A percentile compares a stretch with the other conserved stretches of the same genome.
phyloP scores from a whole-genome alignment of 2,113 vertebrate genomes.

The Microcebus lehilahytsara region DNA sequence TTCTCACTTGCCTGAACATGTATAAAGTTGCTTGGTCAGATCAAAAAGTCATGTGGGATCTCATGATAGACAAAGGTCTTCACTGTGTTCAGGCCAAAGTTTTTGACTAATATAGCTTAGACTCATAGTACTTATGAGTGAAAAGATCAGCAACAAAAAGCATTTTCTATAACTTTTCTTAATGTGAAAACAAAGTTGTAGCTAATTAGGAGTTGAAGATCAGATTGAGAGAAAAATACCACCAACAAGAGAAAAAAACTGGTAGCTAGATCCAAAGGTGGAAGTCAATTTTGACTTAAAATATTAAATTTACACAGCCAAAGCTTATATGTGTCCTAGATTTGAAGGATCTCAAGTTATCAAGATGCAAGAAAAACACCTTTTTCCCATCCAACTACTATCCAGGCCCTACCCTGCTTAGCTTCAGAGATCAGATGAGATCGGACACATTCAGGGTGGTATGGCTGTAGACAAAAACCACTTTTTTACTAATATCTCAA shows the following conservation, averaged over 20 bases:
- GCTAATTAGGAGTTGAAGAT: not conserved
- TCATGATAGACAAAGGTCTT: not conserved
- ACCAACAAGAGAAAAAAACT: not conserved
- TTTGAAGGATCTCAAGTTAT: not conserved
- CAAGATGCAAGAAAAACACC: not conserved
- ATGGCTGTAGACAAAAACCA: not conserved
- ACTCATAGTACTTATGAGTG: not conserved
- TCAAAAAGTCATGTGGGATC: not conserved
- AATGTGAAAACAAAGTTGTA: not conserved
- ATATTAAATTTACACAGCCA: not conserved
- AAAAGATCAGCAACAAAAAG: not conserved
- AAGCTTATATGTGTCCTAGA: not conserved
- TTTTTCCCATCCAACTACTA: not conserved
- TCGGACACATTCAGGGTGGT: too few species aligned
- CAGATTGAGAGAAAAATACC: not conserved
- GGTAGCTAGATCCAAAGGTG: not conserved
- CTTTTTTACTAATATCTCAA: not conserved
- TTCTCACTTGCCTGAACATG: not conserved
- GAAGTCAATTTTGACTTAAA: slow-evolving; percentile 23
- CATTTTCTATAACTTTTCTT: not conserved
- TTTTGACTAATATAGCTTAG: not conserved
- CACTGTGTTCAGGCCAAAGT: not conserved
- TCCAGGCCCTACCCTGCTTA: too few species aligned
- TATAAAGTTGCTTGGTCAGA: not conserved
- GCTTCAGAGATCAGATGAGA: too few species aligned